These are phyloP conservation scores for Stichodactyla helianthus DNA, from an alignment of 64 coral and sea anemone species.

Conservation along the genomic window DNA sequence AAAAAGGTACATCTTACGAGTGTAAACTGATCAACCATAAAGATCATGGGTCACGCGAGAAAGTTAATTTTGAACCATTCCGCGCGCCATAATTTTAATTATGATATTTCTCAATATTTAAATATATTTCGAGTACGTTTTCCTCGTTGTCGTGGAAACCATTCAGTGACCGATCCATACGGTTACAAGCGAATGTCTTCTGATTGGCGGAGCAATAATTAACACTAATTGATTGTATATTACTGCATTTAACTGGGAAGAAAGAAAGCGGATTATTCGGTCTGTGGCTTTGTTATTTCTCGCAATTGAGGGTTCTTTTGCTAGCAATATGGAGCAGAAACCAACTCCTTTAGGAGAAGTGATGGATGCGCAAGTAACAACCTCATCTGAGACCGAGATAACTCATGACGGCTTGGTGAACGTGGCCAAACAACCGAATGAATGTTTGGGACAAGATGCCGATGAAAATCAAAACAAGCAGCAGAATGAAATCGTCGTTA, in stretches of 20 bases:
- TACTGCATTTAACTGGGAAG: constrained; percentile 3
- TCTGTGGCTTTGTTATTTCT: neutral
- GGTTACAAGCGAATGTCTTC: neutral
- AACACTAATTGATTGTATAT: constrained; percentile 28
- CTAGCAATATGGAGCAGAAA: neutral
- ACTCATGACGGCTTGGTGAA: neutral
- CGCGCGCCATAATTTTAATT: too few relatives aligned
- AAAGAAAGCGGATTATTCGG: constrained; percentile 21
- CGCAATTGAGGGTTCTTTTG: neutral
- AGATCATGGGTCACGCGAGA: too few relatives aligned
- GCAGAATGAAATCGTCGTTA: neutral
- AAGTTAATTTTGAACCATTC: too few relatives aligned
- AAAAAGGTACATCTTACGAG: too few relatives aligned
- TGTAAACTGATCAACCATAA: too few relatives aligned
- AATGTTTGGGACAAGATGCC: neutral
- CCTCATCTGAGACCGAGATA: neutral
- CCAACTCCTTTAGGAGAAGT: neutral
- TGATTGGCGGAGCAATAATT: constrained; percentile 15
- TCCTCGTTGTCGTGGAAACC: neutral
- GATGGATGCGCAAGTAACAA: neutral
- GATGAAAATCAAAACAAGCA: neutral
- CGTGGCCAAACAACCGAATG: neutral
- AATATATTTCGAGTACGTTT: neutral
- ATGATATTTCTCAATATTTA: too few relatives aligned
- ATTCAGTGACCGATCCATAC: neutral